These are phyloP conservation scores for Rhingia rostrata DNA, from an alignment of 2,888 invertebrate species.

Conservation along the genomic window DNA sequence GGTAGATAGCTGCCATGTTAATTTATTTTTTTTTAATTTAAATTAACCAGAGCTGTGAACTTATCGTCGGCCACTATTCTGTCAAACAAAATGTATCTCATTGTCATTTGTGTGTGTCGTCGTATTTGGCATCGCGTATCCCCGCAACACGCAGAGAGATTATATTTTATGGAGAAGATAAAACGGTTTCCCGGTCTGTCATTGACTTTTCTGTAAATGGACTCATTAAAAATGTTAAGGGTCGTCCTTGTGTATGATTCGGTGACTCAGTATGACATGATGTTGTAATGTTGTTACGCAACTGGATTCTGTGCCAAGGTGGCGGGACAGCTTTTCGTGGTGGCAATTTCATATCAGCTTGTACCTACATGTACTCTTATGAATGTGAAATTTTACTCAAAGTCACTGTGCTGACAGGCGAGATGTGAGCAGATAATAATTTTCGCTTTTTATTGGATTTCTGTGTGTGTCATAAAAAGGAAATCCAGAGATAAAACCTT, in stretches of 20 bases:
- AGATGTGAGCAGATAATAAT: slow-evolving; percentile 43
- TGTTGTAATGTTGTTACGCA: slow-evolving; percentile 9
- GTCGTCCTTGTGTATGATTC: slow-evolving; percentile 25
- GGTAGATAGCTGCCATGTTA: slow-evolving; percentile 37
- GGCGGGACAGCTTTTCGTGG: slow-evolving; percentile 2
- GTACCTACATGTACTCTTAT: not conserved
- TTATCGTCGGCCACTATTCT: slow-evolving; percentile 29
- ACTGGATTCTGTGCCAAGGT: not conserved
- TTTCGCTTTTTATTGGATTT: slow-evolving; percentile 26
- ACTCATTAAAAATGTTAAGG: slow-evolving; percentile 65
- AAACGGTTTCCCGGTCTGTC: slow-evolving; percentile 53
- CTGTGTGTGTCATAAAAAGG: slow-evolving; percentile 17
- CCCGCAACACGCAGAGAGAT: slow-evolving; percentile 23
- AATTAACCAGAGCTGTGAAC: slow-evolving; percentile 5
- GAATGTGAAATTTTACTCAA: slow-evolving; percentile 43
- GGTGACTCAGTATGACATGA: not conserved
- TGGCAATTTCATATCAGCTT: slow-evolving; percentile 22
- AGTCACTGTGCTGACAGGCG: slow-evolving; percentile 26
- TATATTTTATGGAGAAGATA: slow-evolving; percentile 65
- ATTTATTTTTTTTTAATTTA: slow-evolving; percentile 49
- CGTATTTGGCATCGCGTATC: slow-evolving; percentile 2
- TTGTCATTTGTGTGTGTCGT: slow-evolving; percentile 32
- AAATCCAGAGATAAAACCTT: not conserved
- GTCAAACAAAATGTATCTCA: slow-evolving; percentile 46
- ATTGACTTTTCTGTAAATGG: slow-evolving; percentile 56